Evolutionary conservation across 2,888 invertebrate species (phyloP), one percentile per base, ranked within the genome.

Genomic region (Rhopalosiphum nymphaeae): DNA sequence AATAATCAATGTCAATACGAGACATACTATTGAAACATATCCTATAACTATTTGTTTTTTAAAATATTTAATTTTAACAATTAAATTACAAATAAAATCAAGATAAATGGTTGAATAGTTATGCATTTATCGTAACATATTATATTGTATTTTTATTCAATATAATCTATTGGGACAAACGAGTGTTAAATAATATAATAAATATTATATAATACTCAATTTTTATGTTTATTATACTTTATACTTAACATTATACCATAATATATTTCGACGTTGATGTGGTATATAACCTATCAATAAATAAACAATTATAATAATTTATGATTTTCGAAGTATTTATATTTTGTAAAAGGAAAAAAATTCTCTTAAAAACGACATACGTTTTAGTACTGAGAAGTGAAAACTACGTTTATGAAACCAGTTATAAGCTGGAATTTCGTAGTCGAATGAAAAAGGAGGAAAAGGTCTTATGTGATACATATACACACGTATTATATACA

Each of bases 391-490:
- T 78, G 44, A 46, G 44, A 46, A 46, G 44, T 46, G 78, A 36
- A 2, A 67, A 67, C 16, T 67, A 16, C n/a, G 5, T 78, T 21
- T 53, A 53, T 21, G 53, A 53, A 53, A 53, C 53, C 16, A 53
- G 53, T 9, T 36, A 9, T 36, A 78, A 78, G 78, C 7, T 36
- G 21, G 1, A 7, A 21, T 61, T 67, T 36, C 10, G 21, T 36
- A 78, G 36, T 78, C 78, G 36, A 36, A 0, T 78, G 21, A 78
- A 78, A 78, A 36, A 36, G 36, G 5, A 46, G 13, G 46, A 46
- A 86, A 46, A 86, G 56, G 21, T 84, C 89, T 78, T 89, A 89
- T 25, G 56, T 29, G 84, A 49, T 53, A 78, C 61, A 78, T 21
- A 78, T 21, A 78, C 36, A 21, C 29, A 56, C 10, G 26, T 56